Base-by-base conservation (phyloP, 1,140 invertebrate genomes). In the Hyposmocoma kahamanoa region DNA sequence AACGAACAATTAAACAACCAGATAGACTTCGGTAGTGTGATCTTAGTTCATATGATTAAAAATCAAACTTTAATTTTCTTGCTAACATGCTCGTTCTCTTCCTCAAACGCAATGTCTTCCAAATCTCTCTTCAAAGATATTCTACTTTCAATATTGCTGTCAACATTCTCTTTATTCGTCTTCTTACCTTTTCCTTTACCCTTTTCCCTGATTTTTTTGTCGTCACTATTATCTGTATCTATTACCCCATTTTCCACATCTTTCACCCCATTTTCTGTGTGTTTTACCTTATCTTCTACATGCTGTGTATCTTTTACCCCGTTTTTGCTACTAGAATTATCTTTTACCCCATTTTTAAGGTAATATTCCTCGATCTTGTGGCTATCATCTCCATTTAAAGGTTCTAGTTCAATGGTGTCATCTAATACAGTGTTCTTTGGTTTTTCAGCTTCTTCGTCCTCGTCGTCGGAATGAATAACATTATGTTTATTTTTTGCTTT, bases 291-390 rank as follows among this genome's bases (percentile, higher is more conserved):
- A n/a, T n/a, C n/a, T n/a, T n/a, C n/a, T n/a, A n/a, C n/a, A n/a
- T n/a, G n/a, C n/a, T n/a, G n/a, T n/a, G n/a, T n/a, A n/a, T n/a
- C n/a, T n/a, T n/a, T n/a, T n/a, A n/a, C n/a, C n/a, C 28, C 28
- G 6, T 30, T 30, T 30, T 30, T 10, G 28, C 13, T 6, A 8
- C n/a, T n/a, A n/a, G n/a, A n/a, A n/a, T n/a, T n/a, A n/a, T n/a
- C n/a, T n/a, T 10, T 44, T 9, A 10, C 15, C 11, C 22, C 46
- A 49, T 72, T 73, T 21, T 50, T 58, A 0, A 50, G 17, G 22
- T 79, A 83, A 59, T 83, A 83, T 39, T 83, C 79, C 1, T 79
- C 67, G 2, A 83, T 69, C 50, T 74, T 80, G 45, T 74, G 68
- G 26, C 66, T 64, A 18, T 56, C 41, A 44, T 75, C 72, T 0